Evolutionary conservation across 2,797 vertebrate species (phyloP), one percentile per base, ranked within the genome.

Genomic region (Cyclura pinguis): DNA sequence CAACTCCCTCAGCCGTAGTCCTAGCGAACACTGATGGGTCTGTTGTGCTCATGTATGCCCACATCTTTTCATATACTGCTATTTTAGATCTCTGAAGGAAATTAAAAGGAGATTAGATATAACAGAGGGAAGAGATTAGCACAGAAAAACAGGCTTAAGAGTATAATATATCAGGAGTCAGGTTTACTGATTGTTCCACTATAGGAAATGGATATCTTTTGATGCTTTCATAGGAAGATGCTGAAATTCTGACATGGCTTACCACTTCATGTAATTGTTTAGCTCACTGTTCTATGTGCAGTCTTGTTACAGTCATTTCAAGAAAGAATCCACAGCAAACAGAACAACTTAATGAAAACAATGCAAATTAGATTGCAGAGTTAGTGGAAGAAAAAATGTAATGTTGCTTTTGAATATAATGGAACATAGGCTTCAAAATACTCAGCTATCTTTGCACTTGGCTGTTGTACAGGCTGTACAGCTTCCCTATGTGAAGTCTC

Each of bases 61-160:
- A 99, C 99, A 99, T 99, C 98, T 99, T 99, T 98, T 99, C 99
- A 52, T 99, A 99, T 16, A 99, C 99, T 57, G 99, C 99, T 96
- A 99, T 99, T 98, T 99, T 99, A 96, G 99, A 99, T 97, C 99
- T 98, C 99, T 99, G 98, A 87, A 95, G 96, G 93, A 97, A 96
- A 97, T 92, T 50, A 94, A 96, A 97, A 94, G 93, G 90, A 96
- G 95, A 95, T 97, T 94, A 96, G 95, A 93, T 95, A 92, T 82
- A 96, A 86, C n/a, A 93, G 95, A 95, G 86, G 92, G 22, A 35
- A 80, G 85, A 90, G 55, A 77, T 83, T 6, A 0, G 89, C 91
- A 85, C 67, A 87, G 74, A 80, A 22, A 42, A 93, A 78, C 91
- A 91, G 24, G 90, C 74, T 52, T 87, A 42, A 81, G 47, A 84